These are phyloP conservation scores for Lamellibrachia luymesi DNA, from an alignment of 1,140 invertebrate genomes.

Conservation along the genomic window DNA sequence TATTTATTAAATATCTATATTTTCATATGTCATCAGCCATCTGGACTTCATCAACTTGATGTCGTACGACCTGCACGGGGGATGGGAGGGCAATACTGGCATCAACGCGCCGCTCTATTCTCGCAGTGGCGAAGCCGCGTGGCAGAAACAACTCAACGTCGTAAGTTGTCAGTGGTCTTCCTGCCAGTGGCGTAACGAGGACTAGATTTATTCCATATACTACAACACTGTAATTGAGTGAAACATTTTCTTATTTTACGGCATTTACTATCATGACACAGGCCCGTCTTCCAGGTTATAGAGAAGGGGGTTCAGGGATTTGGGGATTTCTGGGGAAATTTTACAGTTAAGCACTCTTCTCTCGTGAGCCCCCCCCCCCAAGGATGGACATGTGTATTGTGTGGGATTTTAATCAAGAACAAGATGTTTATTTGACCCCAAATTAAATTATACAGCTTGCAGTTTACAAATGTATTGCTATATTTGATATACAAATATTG, in stretches of 20 bases:
- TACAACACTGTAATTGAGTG: no score
- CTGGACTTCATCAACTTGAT: constrained; percentile 91
- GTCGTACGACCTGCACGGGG: constrained; percentile 90
- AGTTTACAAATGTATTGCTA: no score
- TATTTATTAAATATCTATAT: background rate
- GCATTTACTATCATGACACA: no score
- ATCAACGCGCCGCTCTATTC: constrained; percentile 54
- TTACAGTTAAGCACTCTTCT: no score
- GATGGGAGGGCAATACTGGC: constrained; percentile 86
- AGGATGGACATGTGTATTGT: no score
- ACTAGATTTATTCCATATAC: background rate
- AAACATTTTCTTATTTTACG: no score
- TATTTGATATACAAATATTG: no score
- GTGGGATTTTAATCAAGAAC: no score
- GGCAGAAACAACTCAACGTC: constrained; percentile 33
- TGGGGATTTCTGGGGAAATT: no score
- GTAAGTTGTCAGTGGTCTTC: constrained; percentile 22
- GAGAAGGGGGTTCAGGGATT: background rate
- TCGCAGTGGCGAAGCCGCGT: constrained; percentile 36
- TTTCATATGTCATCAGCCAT: constrained; percentile 62
- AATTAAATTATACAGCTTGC: no score
- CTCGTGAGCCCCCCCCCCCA: no score
- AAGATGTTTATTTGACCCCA: no score
- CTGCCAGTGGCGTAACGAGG: background rate
- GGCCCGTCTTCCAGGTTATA: background rate